phyloP scores from a whole-genome alignment of 1,140 invertebrate genomes.

The Pararge aegeria region DNA sequence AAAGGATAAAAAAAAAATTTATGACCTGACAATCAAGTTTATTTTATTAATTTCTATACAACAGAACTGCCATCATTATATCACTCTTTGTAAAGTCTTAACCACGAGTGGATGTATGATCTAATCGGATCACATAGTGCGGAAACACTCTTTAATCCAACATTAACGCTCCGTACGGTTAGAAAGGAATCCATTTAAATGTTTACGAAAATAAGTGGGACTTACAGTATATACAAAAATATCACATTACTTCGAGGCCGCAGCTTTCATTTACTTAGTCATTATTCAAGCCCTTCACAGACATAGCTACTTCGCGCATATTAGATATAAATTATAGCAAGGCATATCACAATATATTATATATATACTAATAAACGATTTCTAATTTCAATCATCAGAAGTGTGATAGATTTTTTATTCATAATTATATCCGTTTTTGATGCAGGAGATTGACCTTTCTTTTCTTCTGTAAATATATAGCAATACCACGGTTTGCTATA shows the following conservation, averaged over 20 bases:
- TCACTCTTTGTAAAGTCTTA: background rate
- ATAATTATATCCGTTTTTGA: background rate
- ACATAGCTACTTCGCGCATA: background rate
- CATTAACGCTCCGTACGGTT: constrained; percentile 64
- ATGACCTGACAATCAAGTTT: too few species aligned
- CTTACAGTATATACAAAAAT: constrained; percentile 80
- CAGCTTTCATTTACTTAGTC: constrained; percentile 76
- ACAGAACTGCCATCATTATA: too few species aligned
- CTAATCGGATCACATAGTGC: background rate
- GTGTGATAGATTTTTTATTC: background rate
- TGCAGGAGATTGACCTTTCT: background rate
- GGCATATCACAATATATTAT: too few species aligned
- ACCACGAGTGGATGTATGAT: background rate
- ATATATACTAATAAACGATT: background rate
- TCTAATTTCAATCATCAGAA: background rate
- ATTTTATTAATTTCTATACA: too few species aligned
- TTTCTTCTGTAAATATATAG: background rate
- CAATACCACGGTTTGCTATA: background rate
- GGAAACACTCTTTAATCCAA: constrained; percentile 29
- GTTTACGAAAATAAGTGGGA: constrained; percentile 79
- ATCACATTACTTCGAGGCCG: constrained; percentile 80
- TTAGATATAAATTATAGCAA: too few species aligned
- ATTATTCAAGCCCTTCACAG: constrained; percentile 36
- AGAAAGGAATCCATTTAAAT: constrained; percentile 78
- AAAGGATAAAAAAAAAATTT: too few species aligned